Percentiles rank a stretch among this genome's conserved stretches.
These are phyloP conservation scores for Patiria pectinifera DNA, from an alignment of 53 echinoderm and acorn worm genomes.

Conservation along the genomic window DNA sequence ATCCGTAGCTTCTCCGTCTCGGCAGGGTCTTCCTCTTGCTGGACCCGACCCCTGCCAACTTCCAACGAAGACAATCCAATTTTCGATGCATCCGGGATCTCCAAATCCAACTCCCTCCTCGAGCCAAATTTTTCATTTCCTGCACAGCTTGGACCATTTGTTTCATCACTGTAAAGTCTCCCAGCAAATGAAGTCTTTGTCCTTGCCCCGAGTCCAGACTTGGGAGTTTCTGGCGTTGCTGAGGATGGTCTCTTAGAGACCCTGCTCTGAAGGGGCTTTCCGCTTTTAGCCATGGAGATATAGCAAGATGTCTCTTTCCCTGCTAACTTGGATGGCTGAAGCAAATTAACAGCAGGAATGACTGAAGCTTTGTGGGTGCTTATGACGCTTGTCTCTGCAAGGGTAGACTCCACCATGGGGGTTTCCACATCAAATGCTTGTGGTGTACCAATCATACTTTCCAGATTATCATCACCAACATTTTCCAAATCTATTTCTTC, in stretches of 20 bases:
- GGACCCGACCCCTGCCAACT: neutral
- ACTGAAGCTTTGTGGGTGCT: neutral
- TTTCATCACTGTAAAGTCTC: neutral
- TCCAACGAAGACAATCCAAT: neutral
- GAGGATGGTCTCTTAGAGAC: neutral
- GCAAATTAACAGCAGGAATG: neutral
- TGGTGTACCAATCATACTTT: neutral
- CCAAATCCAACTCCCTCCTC: slow-evolving; percentile 18
- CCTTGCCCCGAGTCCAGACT: slow-evolving; percentile 1
- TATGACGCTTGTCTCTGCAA: neutral
- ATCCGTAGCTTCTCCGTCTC: slow-evolving; percentile 51
- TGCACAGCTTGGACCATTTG: neutral
- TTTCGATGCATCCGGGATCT: neutral
- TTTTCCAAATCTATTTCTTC: neutral
- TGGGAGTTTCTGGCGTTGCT: slow-evolving; percentile 27
- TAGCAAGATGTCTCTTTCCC: neutral
- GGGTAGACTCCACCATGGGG: slow-evolving; percentile 8
- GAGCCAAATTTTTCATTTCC: neutral
- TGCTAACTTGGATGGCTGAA: neutral
- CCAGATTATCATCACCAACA: neutral
- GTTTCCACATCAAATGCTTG: slow-evolving; percentile 28
- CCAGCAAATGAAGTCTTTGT: neutral
- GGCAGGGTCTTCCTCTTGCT: neutral
- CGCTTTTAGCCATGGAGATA: neutral
- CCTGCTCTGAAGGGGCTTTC: neutral